phyloP scores from a whole-genome alignment of 2,113 vertebrate genomes.

The Hydropotes inermis region DNA sequence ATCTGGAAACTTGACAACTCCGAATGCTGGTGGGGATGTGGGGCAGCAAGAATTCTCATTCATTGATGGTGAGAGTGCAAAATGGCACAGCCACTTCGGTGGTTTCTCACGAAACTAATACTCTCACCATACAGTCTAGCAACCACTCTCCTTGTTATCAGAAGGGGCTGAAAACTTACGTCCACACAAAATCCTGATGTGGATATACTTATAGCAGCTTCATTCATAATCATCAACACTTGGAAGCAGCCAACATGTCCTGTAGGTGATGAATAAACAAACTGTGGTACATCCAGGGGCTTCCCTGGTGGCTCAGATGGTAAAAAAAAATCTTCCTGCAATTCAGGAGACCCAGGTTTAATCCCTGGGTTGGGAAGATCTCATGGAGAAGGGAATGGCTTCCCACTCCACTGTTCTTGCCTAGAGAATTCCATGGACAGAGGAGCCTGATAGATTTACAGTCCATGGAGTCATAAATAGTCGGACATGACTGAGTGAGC shows the following conservation, averaged over 20 bases:
- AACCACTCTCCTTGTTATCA: not conserved
- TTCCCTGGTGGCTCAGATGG: not conserved
- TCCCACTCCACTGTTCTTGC: not conserved
- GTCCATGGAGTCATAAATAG: not conserved
- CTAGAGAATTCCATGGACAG: not conserved
- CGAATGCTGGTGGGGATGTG: not conserved
- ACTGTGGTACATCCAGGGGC: not conserved
- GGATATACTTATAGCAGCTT: not conserved
- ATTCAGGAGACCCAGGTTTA: not conserved
- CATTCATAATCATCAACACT: not conserved
- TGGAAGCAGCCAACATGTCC: not conserved
- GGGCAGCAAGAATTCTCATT: not conserved
- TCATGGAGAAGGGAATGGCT: not conserved
- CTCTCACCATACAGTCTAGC: not conserved
- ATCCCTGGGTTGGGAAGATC: not conserved
- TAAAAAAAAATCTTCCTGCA: not conserved
- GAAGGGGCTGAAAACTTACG: not conserved
- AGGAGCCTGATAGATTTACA: not conserved
- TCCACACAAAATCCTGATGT: not conserved
- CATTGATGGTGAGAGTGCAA: not conserved
- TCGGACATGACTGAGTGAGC: not conserved
- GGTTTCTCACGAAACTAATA: not conserved
- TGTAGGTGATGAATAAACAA: not conserved
- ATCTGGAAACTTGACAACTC: not conserved
- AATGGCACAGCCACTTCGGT: not conserved